Evolutionary conservation across 1,140 invertebrate species (phyloP).

Genomic region (Diabrotica undecimpunctata): DNA sequence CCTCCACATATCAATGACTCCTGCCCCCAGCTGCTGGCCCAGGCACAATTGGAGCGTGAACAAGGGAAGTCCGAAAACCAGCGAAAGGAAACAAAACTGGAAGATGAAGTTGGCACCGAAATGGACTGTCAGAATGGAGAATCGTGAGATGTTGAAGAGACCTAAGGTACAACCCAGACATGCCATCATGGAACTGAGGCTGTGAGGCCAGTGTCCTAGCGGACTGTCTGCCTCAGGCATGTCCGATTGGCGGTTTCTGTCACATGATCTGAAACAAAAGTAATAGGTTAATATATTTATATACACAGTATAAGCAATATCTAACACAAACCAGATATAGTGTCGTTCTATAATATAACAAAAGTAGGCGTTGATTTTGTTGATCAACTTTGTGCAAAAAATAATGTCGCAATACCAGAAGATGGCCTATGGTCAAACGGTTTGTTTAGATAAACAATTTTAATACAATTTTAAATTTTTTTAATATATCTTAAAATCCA

Average conservation of each 20-base stretch:
- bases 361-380: too few relatives aligned
- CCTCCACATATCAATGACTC: conserved; percentile 87
- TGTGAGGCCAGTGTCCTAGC: conserved; percentile 68
- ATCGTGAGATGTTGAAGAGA: conserved; percentile 84
- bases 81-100: conserved; percentile 81
- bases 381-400: too few relatives aligned
- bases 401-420: too few relatives aligned
- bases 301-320: conserved; percentile 21
- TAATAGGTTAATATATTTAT: conserved; percentile 20
- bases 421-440: too few relatives aligned
- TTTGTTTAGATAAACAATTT: too few relatives aligned
- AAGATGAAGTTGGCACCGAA: conserved; percentile 87
- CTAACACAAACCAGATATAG: too few relatives aligned
- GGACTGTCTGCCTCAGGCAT: conserved; percentile 46
- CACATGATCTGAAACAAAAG: conserved; percentile 45
- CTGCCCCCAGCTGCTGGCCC: conserved; percentile 79
- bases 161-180: conserved; percentile 81
- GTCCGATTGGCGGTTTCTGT: conserved; percentile 34
- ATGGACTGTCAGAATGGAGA: conserved; percentile 80
- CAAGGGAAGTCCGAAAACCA: conserved; percentile 80
- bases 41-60: conserved; percentile 80
- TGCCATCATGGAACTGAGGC: conserved; percentile 73
- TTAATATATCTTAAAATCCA: too few relatives aligned
- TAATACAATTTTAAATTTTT: too few relatives aligned
- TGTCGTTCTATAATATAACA: too few relatives aligned